Base-by-base conservation (phyloP, 2,113 vertebrate species). In the Megalops atlanticus region DNA sequence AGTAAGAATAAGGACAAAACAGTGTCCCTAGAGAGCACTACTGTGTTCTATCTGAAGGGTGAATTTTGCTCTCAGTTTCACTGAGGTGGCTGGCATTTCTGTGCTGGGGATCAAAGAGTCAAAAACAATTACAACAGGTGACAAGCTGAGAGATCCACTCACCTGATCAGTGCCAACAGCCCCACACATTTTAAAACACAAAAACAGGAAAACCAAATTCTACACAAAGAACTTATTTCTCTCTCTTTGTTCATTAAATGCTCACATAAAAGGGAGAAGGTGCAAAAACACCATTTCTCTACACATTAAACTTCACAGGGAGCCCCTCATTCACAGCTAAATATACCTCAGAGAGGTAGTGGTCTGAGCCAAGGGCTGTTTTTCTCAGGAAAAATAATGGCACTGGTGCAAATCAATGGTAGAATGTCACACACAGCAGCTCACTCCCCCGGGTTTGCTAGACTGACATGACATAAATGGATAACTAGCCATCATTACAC, bases 401-500 rank as follows among this genome's bases (percentile, higher is more conserved):
- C 21, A 0, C 40, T 79, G 58, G 41, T 35, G 40, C 15, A 71
- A 47, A 79, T 79, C 64, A 43, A 79, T 71, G 64, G 69, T 38
- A 38, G 33, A 79, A 64, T 43, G 77, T 70, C 64, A n/a, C 15
- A 68, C n/a, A 8, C 39, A 5, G 18, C 77, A 31, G n/a, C 64
- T 70, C 36, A 12, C 31, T 70, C 77, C 40, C 5, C 16, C 0
- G 45, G 45, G 35, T 74, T 38, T 45, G 31, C 45, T 39, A 49
- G 94, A 93, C 93, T 95, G 95, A 95, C 93, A 95, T 92, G 93
- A 92, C 92, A 95, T 95, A 96, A 96, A 96, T 95, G 95, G 94
- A 95, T 95, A 96, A 96, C 95, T 96, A 95, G 94, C 93, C 95
- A 92, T 96, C 92, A 95, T 95, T 96, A 96, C 94, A 68, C n/a